Evolutionary conservation across 2,888 invertebrate genomes (phyloP), one percentile per base, ranked within the genome.

Genomic region (Watsonalla cultraria): DNA sequence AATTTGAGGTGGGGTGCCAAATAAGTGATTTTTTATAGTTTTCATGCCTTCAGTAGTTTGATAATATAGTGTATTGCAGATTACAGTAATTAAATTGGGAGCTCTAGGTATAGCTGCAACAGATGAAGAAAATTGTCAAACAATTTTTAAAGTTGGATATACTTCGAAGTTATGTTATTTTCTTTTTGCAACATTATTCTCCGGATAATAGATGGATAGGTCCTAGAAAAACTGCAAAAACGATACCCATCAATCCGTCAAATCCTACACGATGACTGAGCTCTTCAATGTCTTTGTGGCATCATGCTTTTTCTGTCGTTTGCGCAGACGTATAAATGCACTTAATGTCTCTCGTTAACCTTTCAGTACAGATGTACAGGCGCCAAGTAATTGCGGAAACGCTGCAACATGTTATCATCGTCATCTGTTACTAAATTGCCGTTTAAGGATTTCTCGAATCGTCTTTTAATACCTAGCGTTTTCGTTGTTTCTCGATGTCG

Each of bases 371-470:
- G 76, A 80, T 81, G 78, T 74, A 75, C 66, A 68, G 78, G 74
- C 78, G 74, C 70, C 74, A 59, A 57, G 66, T 78, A 82, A 86
- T 86, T 85, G 84, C 83, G 88, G 87, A 88, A 89, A 81, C 62
- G 67, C 56, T 55, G 53, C 56, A 54, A 61, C 65, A 53, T 61
- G 67, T 65, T 69, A 72, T 66, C 70, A 62, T 64, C 61, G 65
- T 68, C 70, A 72, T 72, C 70, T 68, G 64, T 63, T 65, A 61
- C 66, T 61, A 63, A 70, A 68, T 62, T 52, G 54, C 70, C 63
- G 55, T 67, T 64, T 62, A 68, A 64, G 64, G 69, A 58, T 47
- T 57, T 64, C 61, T 55, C 54, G 53, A 52, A 60, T 51, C 52
- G 54, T 56, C 68, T 72, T 70, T 72, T 68, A 24, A 24, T 24